Base-by-base conservation (phyloP, 2,113 vertebrate genomes). In the Dasypus novemcinctus region DNA sequence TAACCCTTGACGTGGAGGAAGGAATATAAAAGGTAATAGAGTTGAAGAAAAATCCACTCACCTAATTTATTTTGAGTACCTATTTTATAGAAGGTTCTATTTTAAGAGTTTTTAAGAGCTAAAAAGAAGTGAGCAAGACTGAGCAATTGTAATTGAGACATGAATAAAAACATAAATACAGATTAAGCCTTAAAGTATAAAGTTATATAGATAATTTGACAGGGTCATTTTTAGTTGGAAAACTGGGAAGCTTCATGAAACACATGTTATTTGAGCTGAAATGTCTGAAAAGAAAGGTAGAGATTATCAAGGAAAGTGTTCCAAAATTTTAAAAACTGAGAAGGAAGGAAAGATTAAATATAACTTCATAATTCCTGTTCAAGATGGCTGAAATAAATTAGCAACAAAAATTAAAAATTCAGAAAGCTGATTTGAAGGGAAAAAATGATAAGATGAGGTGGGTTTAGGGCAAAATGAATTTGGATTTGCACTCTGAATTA, bases 11-110 rank as follows among this genome's bases (percentile, higher is more conserved):
- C 31, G 87, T 75, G 69, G 59, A 85, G 43, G 20, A 54, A 72
- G 41, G 18, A 92, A 94, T 96, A 91, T 84, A 61, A 90, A 95
- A 96, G 15, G 11, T 63, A 94, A 94, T 8, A 68, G 20, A 63
- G 1, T 52, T 71, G 46, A 94, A 80, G 84, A 68, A 79, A 92
- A 75, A 80, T 72, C 29, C 29, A 69, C 8, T 87, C 43, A 63
- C 86, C 25, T 3, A 52, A 20, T 85, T 88, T 74, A 79, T 54
- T 88, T 82, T 52, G 41, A 41, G 7, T 68, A 68, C 4, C 46
- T 74, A 38, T 74, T 71, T 12, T 63, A 41, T 18, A 43, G 2
- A 59, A 80, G 78, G 29, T 76, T 10, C 14, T 82, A n/a, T 46
- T 64, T 93, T 97, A 92, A 92, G 90, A 31, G 79, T 17, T 57